Percentiles rank a stretch among this genome's conserved stretches.
Conservation (phyloP, 2,797 vertebrate species). For the Urocyon cinereoargenteus region DNA sequence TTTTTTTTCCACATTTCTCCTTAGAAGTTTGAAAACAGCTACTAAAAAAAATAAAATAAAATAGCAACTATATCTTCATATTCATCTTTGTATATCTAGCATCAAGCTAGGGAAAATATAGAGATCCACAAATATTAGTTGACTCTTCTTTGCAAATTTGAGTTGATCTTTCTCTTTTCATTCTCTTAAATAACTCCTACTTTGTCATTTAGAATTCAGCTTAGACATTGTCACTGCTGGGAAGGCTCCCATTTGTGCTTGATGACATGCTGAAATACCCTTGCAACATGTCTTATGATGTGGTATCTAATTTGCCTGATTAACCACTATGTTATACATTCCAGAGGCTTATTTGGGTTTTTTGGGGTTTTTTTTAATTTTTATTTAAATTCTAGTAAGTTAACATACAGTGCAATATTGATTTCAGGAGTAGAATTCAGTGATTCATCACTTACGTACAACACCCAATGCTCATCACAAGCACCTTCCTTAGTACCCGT, state of each 20-base stretch:
- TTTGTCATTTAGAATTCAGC: constrained; percentile 17
- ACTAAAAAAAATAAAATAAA: not conserved
- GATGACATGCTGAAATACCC: not conserved
- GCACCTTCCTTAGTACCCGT: not conserved
- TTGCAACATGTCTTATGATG: not conserved
- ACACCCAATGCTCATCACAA: not conserved
- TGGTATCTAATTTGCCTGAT: not conserved
- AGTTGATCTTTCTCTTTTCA: not conserved
- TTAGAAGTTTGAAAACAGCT: constrained; percentile 46
- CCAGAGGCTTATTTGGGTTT: not conserved
- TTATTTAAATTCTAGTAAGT: not conserved
- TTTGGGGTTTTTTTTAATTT: not conserved
- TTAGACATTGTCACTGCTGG: not conserved
- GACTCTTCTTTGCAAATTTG: not conserved
- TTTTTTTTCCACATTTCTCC: not conserved
- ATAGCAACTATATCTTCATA: not conserved
- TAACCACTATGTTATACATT: not conserved
- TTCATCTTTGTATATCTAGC: constrained; percentile 1
- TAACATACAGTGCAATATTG: not conserved
- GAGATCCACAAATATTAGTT: not conserved
- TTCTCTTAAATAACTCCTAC: not conserved
- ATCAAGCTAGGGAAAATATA: not conserved
- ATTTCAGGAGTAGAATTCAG: not conserved
- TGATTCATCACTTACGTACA: not conserved
- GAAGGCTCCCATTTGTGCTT: not conserved